A percentile compares a stretch with the other conserved stretches of the same genome.
phyloP scores from a whole-genome alignment of 2,888 invertebrate species.

The Drosophila macrospina region DNA sequence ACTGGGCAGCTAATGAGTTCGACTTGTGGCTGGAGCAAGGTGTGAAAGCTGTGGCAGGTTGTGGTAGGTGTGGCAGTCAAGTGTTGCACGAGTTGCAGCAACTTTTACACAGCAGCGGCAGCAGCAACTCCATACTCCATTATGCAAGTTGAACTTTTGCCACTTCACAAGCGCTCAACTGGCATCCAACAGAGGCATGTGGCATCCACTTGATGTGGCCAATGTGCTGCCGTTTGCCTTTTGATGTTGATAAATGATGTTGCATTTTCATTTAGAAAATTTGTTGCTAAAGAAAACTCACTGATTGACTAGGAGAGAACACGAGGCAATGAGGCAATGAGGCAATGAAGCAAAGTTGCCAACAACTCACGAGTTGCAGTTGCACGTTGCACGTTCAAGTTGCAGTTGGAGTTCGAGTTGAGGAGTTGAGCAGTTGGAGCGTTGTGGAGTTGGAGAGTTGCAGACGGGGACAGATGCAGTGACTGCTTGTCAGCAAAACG shows the following conservation, averaged over 20 bases:
- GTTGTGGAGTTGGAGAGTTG: slow-evolving; percentile 10
- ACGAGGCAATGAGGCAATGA: slow-evolving; percentile 45
- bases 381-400: slow-evolving; percentile 8
- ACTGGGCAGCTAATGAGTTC: slow-evolving; percentile 65
- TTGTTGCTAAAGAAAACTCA: slow-evolving; percentile 77
- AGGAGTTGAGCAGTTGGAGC: slow-evolving; percentile 9
- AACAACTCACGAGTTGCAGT: slow-evolving; percentile 32
- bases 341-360: slow-evolving; percentile 39
- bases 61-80: slow-evolving; percentile 50
- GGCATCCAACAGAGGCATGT: slow-evolving; percentile 26
- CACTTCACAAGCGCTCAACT: slow-evolving; percentile 48
- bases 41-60: too few species aligned
- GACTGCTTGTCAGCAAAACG: slow-evolving; percentile 79
- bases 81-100: slow-evolving; percentile 36
- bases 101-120: slow-evolving; percentile 44
- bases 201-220: slow-evolving; percentile 64
- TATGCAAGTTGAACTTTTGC: slow-evolving; percentile 46
- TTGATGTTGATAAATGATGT: slow-evolving; percentile 80
- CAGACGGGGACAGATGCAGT: slow-evolving; percentile 59
- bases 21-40: slow-evolving; percentile 38
- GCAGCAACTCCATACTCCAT: slow-evolving; percentile 50
- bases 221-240: slow-evolving; percentile 67
- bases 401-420: slow-evolving; percentile 13
- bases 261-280: slow-evolving; percentile 80
- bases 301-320: slow-evolving; percentile 74